phyloP scores from a whole-genome alignment of 2,797 vertebrate species.

The Lithobates sylvaticus region DNA sequence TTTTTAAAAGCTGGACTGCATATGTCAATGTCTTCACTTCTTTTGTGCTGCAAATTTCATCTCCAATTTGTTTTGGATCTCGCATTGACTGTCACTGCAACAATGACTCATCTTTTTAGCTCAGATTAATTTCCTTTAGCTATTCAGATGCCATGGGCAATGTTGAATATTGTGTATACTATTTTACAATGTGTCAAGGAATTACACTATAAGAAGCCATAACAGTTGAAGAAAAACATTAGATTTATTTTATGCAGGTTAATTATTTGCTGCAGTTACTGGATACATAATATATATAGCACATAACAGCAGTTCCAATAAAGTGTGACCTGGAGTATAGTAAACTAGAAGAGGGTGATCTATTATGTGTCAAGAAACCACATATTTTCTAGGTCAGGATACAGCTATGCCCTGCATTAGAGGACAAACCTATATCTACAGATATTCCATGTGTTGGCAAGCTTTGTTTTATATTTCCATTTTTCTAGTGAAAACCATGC shows the following conservation, averaged over 20 bases:
- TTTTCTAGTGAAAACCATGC: too few relatives aligned
- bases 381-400: neutral
- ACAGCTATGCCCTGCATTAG: neutral
- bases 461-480: too few relatives aligned
- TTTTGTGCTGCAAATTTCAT: conserved; percentile 75
- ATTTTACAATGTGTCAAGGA: conserved; percentile 47
- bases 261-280: neutral
- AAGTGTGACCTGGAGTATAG: neutral
- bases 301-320: neutral
- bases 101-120: conserved; percentile 68
- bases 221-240: neutral
- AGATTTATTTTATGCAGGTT: neutral
- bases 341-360: neutral
- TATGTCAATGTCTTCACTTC: conserved; percentile 70
- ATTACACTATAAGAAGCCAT: neutral
- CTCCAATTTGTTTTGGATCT: conserved; percentile 73
- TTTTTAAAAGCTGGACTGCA: conserved; percentile 73
- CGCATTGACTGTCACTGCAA: conserved; percentile 65
- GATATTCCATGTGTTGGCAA: too few relatives aligned
- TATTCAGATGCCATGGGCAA: conserved; percentile 54
- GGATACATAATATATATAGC: neutral
- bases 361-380: neutral
- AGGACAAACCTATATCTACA: neutral
- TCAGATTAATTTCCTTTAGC: conserved; percentile 64
- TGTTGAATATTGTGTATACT: conserved; percentile 60